Percentiles rank a stretch among this genome's conserved stretches.
Evolutionary conservation across 2,113 vertebrate genomes (phyloP).

Genomic region (Phalacrocorax pelagicus): DNA sequence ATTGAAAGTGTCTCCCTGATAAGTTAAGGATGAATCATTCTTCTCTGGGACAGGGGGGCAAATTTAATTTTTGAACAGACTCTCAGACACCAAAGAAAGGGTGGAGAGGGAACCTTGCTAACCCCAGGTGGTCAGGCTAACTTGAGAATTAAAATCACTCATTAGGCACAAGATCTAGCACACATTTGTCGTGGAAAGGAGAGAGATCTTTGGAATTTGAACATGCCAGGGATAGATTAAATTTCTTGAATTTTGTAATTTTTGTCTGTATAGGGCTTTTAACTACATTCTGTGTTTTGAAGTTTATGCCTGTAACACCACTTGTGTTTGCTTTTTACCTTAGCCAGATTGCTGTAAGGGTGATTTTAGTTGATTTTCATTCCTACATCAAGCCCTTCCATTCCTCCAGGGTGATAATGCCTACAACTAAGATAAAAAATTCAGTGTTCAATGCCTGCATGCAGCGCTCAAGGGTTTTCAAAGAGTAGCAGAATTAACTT

Average conservation of each 20-base stretch:
- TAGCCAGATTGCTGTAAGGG: background rate
- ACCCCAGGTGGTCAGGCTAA: background rate
- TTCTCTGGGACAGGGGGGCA: background rate
- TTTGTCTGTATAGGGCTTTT: background rate
- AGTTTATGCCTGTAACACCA: background rate
- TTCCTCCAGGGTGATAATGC: background rate
- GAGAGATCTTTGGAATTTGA: background rate
- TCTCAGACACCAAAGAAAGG: background rate
- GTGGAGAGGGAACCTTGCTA: background rate
- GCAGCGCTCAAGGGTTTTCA: background rate
- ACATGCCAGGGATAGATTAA: background rate
- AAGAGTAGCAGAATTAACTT: background rate
- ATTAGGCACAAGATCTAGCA: background rate
- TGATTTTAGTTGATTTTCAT: background rate
- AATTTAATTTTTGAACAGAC: background rate
- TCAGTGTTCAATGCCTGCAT: background rate
- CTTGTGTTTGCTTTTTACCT: background rate
- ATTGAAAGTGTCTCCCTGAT: background rate
- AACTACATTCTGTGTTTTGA: background rate
- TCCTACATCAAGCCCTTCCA: background rate
- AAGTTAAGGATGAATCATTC: background rate
- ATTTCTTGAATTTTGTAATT: background rate
- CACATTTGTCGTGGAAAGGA: background rate
- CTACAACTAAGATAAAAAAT: background rate
- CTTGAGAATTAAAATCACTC: background rate